Conservation (phyloP, 2,113 vertebrate species). For the Petaurus breviceps region DNA sequence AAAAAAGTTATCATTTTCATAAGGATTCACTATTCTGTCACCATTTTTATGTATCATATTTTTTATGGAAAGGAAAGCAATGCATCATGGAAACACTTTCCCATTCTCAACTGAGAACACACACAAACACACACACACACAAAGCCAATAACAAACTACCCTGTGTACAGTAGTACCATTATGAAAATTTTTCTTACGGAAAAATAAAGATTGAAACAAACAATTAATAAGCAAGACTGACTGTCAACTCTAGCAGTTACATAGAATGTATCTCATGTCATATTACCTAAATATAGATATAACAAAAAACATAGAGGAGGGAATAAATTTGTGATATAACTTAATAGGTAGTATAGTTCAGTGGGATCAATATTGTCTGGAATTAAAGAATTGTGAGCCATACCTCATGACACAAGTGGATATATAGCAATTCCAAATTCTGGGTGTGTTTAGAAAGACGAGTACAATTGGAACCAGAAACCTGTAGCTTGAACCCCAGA, state of each 20-base stretch:
- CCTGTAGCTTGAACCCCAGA: not conserved
- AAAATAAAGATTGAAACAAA: constrained; percentile 41
- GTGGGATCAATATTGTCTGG: not conserved
- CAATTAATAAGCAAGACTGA: not conserved
- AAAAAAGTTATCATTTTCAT: constrained; percentile 45
- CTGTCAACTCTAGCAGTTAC: not conserved
- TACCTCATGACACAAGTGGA: not conserved
- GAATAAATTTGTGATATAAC: not conserved
- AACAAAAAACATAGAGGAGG: not conserved
- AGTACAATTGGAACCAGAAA: not conserved
- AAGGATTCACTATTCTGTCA: not conserved
- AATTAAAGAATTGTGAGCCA: not conserved
- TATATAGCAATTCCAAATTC: not conserved
- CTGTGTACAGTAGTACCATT: not conserved
- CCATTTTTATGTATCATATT: not conserved
- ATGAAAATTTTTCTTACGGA: not conserved
- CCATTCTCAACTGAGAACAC: not conserved
- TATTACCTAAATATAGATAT: not conserved
- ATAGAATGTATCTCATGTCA: not conserved
- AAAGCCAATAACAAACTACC: not conserved
- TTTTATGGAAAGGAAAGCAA: constrained; percentile 53
- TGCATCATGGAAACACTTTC: not conserved
- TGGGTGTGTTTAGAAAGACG: not conserved
- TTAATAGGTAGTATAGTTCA: not conserved
- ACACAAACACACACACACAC: not conserved